phyloP scores from a whole-genome alignment of 2,888 invertebrate species.

The Steinernema scapterisci region DNA sequence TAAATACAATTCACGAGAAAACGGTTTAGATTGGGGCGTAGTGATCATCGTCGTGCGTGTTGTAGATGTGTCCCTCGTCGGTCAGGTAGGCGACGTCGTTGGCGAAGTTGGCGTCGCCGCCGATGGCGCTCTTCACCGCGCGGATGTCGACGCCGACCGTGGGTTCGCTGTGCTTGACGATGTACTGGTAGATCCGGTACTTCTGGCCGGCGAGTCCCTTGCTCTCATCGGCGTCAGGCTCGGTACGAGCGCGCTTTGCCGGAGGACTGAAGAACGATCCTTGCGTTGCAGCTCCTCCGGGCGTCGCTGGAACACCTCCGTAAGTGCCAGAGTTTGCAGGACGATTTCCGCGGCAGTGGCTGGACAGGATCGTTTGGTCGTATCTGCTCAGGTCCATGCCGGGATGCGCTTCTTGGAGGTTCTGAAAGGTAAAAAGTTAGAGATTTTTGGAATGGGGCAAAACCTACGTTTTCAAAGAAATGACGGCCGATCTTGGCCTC shows the following conservation, averaged over 20 bases:
- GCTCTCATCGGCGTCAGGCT: background rate
- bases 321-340: background rate
- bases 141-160: background rate
- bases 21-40: constrained; percentile 7
- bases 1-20: background rate
- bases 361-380: constrained; percentile 14
- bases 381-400: constrained; percentile 38
- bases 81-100: background rate
- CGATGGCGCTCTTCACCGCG: background rate
- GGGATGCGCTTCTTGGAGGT: constrained; percentile 47
- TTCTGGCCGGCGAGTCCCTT: constrained; percentile 7
- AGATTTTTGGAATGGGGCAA: background rate
- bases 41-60: constrained; percentile 18
- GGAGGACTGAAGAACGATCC: constrained; percentile 14
- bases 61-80: constrained; percentile 19
- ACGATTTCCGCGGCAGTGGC: background rate
- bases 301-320: constrained; percentile 1
- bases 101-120: background rate
- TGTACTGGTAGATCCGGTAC: constrained; percentile 16
- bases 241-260: background rate
- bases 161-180: constrained; percentile 8
- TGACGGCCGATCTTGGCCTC: constrained; percentile 18
- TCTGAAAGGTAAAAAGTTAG: constrained; percentile 37
- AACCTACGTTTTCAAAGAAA: constrained; percentile 20
- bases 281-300: background rate